Evolutionary conservation across 2,888 invertebrate species (phyloP).

Genomic region (Onthophagus sagittarius): DNA sequence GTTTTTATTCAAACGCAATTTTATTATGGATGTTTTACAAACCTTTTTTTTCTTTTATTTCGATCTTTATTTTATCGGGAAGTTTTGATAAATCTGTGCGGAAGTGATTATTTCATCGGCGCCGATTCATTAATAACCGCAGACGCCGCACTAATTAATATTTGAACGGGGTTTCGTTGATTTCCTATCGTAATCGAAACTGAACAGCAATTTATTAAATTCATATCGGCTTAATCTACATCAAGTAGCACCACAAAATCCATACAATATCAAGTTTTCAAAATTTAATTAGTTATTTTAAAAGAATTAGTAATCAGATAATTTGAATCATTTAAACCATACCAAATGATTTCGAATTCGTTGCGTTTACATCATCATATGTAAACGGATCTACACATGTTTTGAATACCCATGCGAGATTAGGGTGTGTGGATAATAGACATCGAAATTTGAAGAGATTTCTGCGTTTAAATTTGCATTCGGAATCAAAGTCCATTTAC

Average conservation of each 20-base stretch:
- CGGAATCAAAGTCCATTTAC: too few relatives aligned
- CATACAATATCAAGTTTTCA: background rate
- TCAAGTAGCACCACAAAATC: background rate
- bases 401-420: too few relatives aligned
- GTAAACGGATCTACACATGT: too few relatives aligned
- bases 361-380: too few relatives aligned
- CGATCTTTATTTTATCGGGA: background rate
- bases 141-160: background rate
- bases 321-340: too few relatives aligned
- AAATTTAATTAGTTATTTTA: background rate
- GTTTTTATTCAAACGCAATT: background rate
- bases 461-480: too few relatives aligned
- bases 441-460: too few relatives aligned
- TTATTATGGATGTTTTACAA: too few relatives aligned
- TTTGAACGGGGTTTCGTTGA: background rate
- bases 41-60: background rate
- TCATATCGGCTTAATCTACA: background rate
- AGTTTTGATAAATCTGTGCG: background rate
- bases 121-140: background rate
- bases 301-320: too few relatives aligned
- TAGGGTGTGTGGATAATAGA: too few relatives aligned
- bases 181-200: background rate
- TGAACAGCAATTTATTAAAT: background rate
- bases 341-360: too few relatives aligned
- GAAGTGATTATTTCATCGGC: background rate